Percentiles rank a stretch among this genome's conserved stretches.
phyloP scores from a whole-genome alignment of 2,113 vertebrate genomes.

The Cnemophilus loriae region DNA sequence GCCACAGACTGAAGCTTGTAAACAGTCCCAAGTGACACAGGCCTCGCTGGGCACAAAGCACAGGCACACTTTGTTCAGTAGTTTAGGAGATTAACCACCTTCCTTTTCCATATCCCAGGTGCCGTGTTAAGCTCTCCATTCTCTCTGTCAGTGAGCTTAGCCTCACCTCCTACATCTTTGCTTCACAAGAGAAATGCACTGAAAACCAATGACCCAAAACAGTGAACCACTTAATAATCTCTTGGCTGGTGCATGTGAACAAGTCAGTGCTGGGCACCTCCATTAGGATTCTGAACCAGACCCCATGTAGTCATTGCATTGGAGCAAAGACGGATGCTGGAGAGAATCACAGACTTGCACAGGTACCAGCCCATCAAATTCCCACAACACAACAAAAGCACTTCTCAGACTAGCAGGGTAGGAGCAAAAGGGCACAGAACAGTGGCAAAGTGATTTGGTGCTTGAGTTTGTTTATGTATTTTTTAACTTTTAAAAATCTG shows the following conservation, averaged over 20 bases:
- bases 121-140: background rate
- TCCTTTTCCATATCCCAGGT: background rate
- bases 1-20: background rate
- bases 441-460: background rate
- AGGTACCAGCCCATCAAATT: background rate
- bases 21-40: background rate
- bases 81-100: background rate
- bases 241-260: background rate
- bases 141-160: background rate
- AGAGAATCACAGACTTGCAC: background rate
- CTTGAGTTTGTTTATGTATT: background rate
- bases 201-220: background rate
- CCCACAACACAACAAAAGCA: background rate
- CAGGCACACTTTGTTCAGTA: background rate
- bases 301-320: fast-evolving
- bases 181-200: background rate
- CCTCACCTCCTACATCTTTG: background rate
- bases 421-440: background rate
- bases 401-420: background rate
- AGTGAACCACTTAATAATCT: background rate
- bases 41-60: background rate
- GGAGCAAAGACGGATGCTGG: background rate
- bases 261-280: background rate
- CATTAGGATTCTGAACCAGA: background rate
- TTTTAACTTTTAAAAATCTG: background rate